Evolutionary conservation across 2,888 invertebrate species (phyloP), one percentile per base, ranked within the genome.

Genomic region (Drosophila kanekoi): DNA sequence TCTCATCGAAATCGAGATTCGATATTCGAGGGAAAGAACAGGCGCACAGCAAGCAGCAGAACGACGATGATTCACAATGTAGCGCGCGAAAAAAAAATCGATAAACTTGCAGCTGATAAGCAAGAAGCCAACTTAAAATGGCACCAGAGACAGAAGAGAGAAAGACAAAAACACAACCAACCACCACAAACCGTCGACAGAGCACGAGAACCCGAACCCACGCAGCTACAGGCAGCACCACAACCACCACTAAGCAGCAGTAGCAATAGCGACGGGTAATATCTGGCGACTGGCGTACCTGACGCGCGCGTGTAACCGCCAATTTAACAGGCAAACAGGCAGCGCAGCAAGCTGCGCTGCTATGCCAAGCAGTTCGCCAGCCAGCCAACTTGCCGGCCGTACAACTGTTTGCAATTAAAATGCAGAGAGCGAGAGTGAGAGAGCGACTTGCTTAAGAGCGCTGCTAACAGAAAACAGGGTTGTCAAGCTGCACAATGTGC

Each of bases 1-100:
- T 89, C 89, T 87, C 90, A 89, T 91, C 90, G 91, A 91, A 90
- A 90, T 90, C 91, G 91, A 91, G 90, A 91, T 91, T 90, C 90
- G 90, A 91, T 91, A 91, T 91, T 91, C 91, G 90, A 90, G 91
- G 91, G 90, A 91, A 91, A 90, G 80, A 90, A 81, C 87, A 91
- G 90, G 90, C 84, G 87, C 90, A 73, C 90, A 91, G 89, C 73
- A 81, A 81, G 48, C 80, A 72, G 60, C 74, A 68, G 49, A 53
- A 60, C 56, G 66, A 37, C 62, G 57, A 79, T 62, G 60, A 62
- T 67, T 65, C 54, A 49, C 32, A 49, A n/a, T 35, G 38, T 56
- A 28, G 54, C 45, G 62, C 49, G 52, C 3, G 52, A 18, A 45
- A 58, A 68, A 66, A 68, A 71, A 75, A 77, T 78, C 79, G 76